These are phyloP conservation scores for Scaptomyza montana DNA, from an alignment of 1,140 invertebrate genomes.

Conservation along the genomic window DNA sequence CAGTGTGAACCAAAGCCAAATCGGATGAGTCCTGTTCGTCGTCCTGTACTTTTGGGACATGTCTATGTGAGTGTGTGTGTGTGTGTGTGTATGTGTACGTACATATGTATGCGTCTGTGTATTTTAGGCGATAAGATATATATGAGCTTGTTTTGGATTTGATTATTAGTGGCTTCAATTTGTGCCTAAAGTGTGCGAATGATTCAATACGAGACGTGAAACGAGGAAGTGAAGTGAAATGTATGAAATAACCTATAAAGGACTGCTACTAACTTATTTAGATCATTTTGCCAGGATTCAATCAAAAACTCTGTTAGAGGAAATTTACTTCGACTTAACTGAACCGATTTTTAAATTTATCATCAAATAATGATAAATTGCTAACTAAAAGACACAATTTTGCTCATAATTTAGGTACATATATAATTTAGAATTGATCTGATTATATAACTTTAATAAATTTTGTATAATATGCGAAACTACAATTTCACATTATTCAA, in stretches of 20 bases:
- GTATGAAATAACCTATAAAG: no score
- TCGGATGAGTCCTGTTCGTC: constrained; percentile 68
- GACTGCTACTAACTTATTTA: constrained; percentile 3
- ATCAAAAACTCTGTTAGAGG: no score
- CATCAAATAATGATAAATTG: no score
- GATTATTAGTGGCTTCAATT: constrained; percentile 65
- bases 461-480: no score
- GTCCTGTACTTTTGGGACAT: constrained; percentile 35
- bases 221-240: neutral
- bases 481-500: no score
- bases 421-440: no score
- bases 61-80: constrained; percentile 6
- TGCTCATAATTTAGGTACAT: no score
- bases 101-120: neutral
- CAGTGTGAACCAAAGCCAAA: constrained; percentile 80
- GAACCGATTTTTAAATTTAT: no score
- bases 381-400: no score
- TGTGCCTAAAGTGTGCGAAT: constrained; percentile 23
- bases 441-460: no score
- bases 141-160: constrained; percentile 12
- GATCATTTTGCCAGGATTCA: neutral
- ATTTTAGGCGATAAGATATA: constrained; percentile 19
- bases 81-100: neutral
- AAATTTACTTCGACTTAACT: no score
- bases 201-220: neutral